Percentiles rank a stretch among this genome's conserved stretches.
Conservation (phyloP, 2,113 vertebrate genomes). For the Craseonycteris thonglongyai region DNA sequence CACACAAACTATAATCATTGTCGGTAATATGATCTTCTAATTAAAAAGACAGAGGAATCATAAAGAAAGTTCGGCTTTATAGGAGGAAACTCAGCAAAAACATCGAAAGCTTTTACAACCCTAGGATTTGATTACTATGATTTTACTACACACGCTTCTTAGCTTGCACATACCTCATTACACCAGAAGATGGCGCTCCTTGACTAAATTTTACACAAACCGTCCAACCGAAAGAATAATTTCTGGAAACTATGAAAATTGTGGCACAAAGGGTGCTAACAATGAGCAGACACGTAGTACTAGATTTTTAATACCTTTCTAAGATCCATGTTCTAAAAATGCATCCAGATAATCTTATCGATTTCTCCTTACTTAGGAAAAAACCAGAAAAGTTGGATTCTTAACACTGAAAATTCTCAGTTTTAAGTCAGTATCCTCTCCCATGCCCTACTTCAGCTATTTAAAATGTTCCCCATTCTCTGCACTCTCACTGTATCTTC, state of each 20-base stretch:
- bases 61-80: not conserved
- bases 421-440: not conserved
- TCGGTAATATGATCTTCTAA: not conserved
- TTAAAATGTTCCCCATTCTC: not conserved
- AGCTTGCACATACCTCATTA: not conserved
- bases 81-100: not conserved
- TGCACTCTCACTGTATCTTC: not conserved
- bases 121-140: not conserved
- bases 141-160: not conserved
- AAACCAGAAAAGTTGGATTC: not conserved
- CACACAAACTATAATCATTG: not conserved
- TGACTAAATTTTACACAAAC: constrained; percentile 1
- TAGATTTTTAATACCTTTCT: constrained; percentile 26
- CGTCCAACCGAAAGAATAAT: not conserved
- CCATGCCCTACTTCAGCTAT: not conserved
- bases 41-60: not conserved
- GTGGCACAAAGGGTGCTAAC: not conserved
- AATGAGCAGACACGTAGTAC: not conserved
- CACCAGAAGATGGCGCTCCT: constrained; percentile 46
- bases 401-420: not conserved
- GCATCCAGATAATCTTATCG: not conserved
- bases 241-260: not conserved
- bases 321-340: constrained; percentile 26
- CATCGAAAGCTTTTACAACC: not conserved
- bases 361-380: constrained; percentile 12